Percentiles rank a stretch among this genome's conserved stretches.
These are phyloP conservation scores for Nomada flava DNA, from an alignment of 2,888 invertebrate genomes.

Conservation along the genomic window DNA sequence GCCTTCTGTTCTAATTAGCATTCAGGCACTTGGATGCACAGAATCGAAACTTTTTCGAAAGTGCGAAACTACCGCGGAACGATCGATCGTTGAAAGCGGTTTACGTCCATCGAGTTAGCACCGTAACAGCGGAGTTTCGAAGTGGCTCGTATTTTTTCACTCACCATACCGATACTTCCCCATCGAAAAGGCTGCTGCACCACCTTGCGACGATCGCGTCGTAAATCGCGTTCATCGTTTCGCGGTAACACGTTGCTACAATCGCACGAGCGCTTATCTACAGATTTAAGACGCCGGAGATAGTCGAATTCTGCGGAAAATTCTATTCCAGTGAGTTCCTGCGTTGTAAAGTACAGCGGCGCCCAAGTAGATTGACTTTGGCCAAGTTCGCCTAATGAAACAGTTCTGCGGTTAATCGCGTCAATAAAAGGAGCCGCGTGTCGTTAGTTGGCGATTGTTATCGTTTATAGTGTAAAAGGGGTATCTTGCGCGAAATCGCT, in stretches of 20 bases:
- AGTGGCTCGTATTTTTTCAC: conserved; percentile 38
- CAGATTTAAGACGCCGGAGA: conserved; percentile 50
- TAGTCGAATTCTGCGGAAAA: conserved; percentile 32
- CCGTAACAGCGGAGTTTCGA: conserved; percentile 10
- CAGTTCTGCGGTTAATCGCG: conserved; percentile 14
- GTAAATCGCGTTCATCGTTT: conserved; percentile 64
- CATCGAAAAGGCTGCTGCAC: conserved; percentile 18
- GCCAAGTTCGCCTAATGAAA: conserved; percentile 11
- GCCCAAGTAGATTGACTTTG: conserved; percentile 22
- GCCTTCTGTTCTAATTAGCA: background rate
- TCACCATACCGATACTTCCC: conserved; percentile 41
- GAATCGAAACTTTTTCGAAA: background rate
- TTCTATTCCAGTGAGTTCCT: conserved; percentile 32
- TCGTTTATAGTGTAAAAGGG: background rate
- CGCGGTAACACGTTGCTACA: conserved; percentile 61
- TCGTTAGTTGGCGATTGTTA: conserved; percentile 34
- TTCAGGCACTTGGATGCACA: background rate
- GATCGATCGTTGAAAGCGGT: conserved; percentile 9
- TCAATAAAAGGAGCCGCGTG: background rate
- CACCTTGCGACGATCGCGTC: conserved; percentile 61
- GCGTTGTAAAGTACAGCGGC: conserved; percentile 26
- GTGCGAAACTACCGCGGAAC: background rate
- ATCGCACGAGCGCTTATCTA: conserved; percentile 55
- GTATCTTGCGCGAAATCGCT: background rate
- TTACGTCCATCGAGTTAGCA: conserved; percentile 17